Conservation (phyloP, 1,140 invertebrate species). For the Zeugodacus cucurbitae region DNA sequence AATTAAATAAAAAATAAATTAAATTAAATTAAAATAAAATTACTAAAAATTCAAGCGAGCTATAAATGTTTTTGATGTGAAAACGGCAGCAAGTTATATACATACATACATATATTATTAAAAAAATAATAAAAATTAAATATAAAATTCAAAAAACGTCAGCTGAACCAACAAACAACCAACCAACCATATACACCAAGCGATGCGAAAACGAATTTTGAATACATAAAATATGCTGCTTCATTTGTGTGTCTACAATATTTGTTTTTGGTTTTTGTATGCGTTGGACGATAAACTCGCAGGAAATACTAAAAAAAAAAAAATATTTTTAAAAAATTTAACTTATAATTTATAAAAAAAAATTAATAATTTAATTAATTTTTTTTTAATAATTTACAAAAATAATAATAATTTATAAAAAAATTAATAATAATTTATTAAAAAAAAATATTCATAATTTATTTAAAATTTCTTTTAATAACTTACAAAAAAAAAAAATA, state of each 20-base stretch:
- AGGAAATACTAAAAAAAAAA: not conserved
- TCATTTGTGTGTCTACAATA: not conserved
- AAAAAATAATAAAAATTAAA: not conserved
- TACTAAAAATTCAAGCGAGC: not conserved
- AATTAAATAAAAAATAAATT: not conserved
- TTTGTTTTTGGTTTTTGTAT: slow-evolving; percentile 6
- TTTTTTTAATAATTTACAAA: too few relatives aligned
- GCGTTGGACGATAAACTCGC: too few relatives aligned
- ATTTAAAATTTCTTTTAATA: too few relatives aligned
- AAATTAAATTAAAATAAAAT: not conserved
- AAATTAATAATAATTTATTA: too few relatives aligned
- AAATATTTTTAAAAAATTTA: too few relatives aligned
- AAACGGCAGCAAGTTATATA: not conserved
- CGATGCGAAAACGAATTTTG: slow-evolving; percentile 21
- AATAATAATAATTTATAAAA: too few relatives aligned
- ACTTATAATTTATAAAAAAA: too few relatives aligned
- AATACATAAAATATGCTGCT: not conserved
- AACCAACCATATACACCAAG: slow-evolving; percentile 12
- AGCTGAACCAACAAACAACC: not conserved
- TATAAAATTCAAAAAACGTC: not conserved
- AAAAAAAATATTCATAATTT: too few relatives aligned
- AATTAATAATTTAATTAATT: too few relatives aligned
- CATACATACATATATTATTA: not conserved
- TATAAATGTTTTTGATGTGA: not conserved
- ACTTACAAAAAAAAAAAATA: too few relatives aligned